phyloP scores from a whole-genome alignment of 2,797 vertebrate genomes.

The Knipowitschia caucasica region DNA sequence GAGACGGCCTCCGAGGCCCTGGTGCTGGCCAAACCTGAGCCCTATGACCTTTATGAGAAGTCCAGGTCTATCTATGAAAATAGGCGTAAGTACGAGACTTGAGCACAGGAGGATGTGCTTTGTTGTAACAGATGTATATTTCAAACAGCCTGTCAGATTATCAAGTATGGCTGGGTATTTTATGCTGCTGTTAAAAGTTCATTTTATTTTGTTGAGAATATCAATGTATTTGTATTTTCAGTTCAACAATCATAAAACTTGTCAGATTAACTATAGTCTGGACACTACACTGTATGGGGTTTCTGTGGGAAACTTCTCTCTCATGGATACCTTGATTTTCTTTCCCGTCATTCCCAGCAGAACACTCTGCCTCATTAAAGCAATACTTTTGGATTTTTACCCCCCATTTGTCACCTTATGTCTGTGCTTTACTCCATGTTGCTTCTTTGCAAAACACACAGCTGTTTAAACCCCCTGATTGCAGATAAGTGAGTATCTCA shows the following conservation, averaged over 20 bases:
- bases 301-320: conserved; percentile 24
- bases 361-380: conserved; percentile 46
- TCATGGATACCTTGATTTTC: conserved; percentile 17
- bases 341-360: conserved; percentile 20
- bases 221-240: background rate
- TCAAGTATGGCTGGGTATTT: too few relatives aligned
- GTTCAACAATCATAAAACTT: background rate
- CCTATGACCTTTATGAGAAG: conserved; percentile 96
- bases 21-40: conserved; percentile 91
- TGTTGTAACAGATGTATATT: background rate
- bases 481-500: conserved; percentile 51
- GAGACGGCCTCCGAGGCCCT: conserved; percentile 88
- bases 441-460: conserved; percentile 32
- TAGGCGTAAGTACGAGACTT: conserved; percentile 91
- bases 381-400: conserved; percentile 44
- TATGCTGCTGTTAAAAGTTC: background rate
- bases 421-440: conserved; percentile 33
- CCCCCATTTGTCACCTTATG: conserved; percentile 44
- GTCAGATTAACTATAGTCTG: background rate
- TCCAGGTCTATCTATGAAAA: conserved; percentile 97
- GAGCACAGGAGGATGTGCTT: conserved; percentile 15
- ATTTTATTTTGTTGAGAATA: background rate
- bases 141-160: background rate
- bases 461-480: conserved; percentile 48
- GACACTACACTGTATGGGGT: conserved; percentile 6